These are phyloP conservation scores for Aquatica leii DNA, from an alignment of 2,888 invertebrate genomes.

Conservation along the genomic window DNA sequence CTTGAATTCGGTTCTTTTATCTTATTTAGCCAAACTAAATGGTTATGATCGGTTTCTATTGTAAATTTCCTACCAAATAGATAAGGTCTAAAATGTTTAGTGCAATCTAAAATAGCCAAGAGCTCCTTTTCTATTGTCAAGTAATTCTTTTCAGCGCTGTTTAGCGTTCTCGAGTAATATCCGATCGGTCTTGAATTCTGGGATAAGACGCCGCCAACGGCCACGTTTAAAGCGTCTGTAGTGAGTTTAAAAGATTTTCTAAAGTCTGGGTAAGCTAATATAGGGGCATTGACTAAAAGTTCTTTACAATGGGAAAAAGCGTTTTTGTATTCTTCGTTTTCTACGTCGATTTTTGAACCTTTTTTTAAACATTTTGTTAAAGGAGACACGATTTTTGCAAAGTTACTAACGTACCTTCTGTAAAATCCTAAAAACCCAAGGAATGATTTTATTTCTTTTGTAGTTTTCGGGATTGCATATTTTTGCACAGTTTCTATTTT, in stretches of 20 bases:
- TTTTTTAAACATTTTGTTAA: conserved; percentile 31
- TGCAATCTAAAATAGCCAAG: not conserved
- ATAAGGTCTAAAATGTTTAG: not conserved
- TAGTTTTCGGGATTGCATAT: conserved; percentile 28
- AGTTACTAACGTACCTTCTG: conserved; percentile 26
- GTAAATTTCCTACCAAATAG: not conserved
- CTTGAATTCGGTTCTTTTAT: conserved; percentile 14
- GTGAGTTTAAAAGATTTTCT: conserved; percentile 9
- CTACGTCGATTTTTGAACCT: conserved; percentile 18
- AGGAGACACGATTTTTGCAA: conserved; percentile 29
- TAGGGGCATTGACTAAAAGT: conserved; percentile 26
- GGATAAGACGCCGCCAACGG: conserved; percentile 22
- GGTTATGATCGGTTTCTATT: not conserved
- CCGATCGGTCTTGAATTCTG: conserved; percentile 18
- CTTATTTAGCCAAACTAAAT: not conserved
- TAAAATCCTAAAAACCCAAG: conserved; percentile 34
- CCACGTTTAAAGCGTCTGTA: conserved; percentile 31
- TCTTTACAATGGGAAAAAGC: conserved; percentile 28
- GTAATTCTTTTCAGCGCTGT: conserved; percentile 25
- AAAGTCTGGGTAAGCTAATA: not conserved
- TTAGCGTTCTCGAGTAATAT: conserved; percentile 27
- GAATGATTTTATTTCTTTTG: conserved; percentile 34
- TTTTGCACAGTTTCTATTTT: conserved; percentile 25
- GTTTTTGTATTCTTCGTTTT: conserved; percentile 14
- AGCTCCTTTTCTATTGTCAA: conserved; percentile 16